A percentile compares a stretch with the other conserved stretches of the same genome.
Evolutionary conservation across 2,797 vertebrate species (phyloP).

Genomic region (Diglossa cyanea): DNA sequence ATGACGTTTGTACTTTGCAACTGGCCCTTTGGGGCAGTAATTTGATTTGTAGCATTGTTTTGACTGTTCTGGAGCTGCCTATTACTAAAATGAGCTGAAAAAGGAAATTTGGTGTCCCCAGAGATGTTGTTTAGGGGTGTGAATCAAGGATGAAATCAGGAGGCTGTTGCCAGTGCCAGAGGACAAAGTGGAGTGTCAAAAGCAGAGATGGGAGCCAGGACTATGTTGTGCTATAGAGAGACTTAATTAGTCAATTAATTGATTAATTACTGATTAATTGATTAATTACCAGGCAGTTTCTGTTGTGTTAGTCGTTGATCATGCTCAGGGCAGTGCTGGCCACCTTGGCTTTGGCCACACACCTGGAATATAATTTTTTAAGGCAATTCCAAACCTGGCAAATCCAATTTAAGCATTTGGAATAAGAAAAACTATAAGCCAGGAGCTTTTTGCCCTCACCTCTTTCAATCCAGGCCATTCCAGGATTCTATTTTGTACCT

Average conservation of each 20-base stretch:
- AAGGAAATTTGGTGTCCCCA: not conserved
- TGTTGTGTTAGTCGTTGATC: not conserved
- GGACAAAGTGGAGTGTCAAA: not conserved
- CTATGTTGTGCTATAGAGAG: not conserved
- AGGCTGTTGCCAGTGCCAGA: not conserved
- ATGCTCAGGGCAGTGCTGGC: not conserved
- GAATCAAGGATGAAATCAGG: not conserved
- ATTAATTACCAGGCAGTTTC: not conserved
- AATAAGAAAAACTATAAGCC: not conserved
- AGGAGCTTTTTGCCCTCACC: not conserved
- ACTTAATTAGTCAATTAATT: not conserved
- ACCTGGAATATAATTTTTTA: not conserved
- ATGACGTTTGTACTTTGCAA: accelerated
- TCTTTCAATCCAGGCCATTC: not conserved
- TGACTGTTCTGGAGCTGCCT: not conserved
- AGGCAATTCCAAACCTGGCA: not conserved
- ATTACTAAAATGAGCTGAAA: not conserved
- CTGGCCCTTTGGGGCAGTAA: not conserved
- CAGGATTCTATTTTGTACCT: not conserved
- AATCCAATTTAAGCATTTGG: not conserved
- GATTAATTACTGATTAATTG: not conserved
- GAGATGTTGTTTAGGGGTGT: not conserved
- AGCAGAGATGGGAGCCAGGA: not conserved
- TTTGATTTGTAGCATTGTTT: not conserved
- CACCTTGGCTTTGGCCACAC: not conserved